Evolutionary conservation across 2,888 invertebrate species (phyloP), one percentile per base, ranked within the genome.

Genomic region (Cosmia pyralina): DNA sequence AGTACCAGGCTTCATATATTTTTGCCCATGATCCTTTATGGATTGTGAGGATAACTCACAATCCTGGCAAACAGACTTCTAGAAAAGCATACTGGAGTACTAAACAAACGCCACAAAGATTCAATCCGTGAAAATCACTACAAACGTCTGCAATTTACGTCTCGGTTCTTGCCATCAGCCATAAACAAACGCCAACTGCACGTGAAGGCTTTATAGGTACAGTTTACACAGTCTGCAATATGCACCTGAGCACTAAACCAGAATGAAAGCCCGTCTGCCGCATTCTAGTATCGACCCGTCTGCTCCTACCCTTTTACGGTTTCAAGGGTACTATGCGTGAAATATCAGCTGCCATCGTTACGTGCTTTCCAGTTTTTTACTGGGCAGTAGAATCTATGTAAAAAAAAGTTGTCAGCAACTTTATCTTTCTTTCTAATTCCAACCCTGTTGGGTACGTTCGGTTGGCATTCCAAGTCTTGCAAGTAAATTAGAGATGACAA

Each of bases 221-320:
- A 58, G 66, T 59, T n/a, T 58, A 70, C 69, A 74, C 63, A 68
- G 62, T 69, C 72, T 84, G 85, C 66, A 70, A 62, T 69, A 75
- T 85, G 86, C 81, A 85, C 79, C 75, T 75, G 77, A 67, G 75
- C 81, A 76, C 59, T 75, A 84, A 85, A 86, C 85, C 81, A 83
- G 85, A 85, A 88, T 85, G 88, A 88, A 89, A 88, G 82, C 86
- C 84, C 65, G 84, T 76, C 85, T 87, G 82, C 84, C 85, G 86
- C 88, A 86, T 87, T 79, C 83, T 80, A 68, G 76, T 88, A 89
- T 89, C 88, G 89, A 89, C 85, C 89, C 85, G 81, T 75, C 77
- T 82, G 85, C 71, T 68, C 68, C 74, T 81, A 72, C 75, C 75
- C 74, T 85, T 86, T 81, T 85, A 83, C 80, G 80, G 75, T 79